Conservation (phyloP, 1,140 invertebrate species). For the Papilio aristodemus region DNA sequence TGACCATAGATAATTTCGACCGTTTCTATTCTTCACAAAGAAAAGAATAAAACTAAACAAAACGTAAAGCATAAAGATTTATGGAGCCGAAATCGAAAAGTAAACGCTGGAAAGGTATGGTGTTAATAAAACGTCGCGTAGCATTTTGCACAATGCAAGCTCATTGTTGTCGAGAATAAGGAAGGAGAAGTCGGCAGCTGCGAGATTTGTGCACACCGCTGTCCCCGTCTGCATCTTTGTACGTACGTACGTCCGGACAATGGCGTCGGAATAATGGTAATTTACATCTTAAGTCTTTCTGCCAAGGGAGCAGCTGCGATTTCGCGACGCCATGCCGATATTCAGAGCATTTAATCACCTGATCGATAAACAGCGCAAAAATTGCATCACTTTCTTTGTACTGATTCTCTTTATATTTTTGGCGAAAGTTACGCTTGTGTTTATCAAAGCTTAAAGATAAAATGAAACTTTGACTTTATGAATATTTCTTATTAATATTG, state of each 20-base stretch:
- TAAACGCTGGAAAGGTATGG: conserved; percentile 16
- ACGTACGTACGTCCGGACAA: conserved; percentile 59
- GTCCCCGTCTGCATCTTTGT: conserved; percentile 76
- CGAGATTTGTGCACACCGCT: conserved; percentile 66
- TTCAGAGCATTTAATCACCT: conserved; percentile 1
- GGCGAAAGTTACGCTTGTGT: not conserved
- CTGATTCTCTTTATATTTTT: not conserved
- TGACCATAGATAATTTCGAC: not conserved
- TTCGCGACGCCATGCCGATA: conserved; percentile 47
- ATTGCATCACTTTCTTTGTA: conserved; percentile 5
- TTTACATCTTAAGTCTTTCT: conserved; percentile 78
- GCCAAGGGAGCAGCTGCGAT: conserved; percentile 72
- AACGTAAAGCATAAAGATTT: conserved; percentile 13
- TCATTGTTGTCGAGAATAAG: conserved; percentile 73
- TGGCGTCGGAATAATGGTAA: conserved; percentile 73
- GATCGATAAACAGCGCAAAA: conserved; percentile 26
- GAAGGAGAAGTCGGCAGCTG: conserved; percentile 74
- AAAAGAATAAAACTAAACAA: not conserved
- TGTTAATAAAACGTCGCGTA: conserved; percentile 57
- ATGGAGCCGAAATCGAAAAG: conserved; percentile 37
- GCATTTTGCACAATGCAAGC: conserved; percentile 75
- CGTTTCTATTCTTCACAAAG: not conserved
- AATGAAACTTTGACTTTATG: not conserved
- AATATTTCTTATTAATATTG: not conserved
- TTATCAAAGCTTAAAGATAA: conserved; percentile 4